Conservation (phyloP, 2,113 vertebrate species). For the Oxyruncus cristatus region DNA sequence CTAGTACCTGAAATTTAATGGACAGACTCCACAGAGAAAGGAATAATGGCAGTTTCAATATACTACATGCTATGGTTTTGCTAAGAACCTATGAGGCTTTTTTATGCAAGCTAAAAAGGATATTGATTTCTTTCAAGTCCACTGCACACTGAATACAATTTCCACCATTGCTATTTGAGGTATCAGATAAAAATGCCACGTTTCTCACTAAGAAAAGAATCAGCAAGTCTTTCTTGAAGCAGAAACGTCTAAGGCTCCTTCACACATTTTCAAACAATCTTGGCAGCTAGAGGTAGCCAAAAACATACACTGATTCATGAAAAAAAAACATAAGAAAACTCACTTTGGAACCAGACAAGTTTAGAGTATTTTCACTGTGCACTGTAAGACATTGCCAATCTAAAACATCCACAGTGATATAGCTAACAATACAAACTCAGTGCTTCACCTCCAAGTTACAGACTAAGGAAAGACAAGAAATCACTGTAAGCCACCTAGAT, state of each 20-base stretch:
- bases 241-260: background rate
- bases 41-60: background rate
- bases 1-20: background rate
- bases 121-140: slow-evolving; percentile 8
- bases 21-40: background rate
- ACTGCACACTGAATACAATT: background rate
- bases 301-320: background rate
- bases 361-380: background rate
- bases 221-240: background rate
- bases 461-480: background rate
- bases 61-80: background rate
- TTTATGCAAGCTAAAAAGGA: background rate
- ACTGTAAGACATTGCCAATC: background rate
- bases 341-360: background rate
- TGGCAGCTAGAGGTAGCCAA: background rate
- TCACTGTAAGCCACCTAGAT: background rate
- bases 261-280: background rate
- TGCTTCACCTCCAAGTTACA: background rate
- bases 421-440: background rate
- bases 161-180: background rate
- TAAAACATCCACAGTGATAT: background rate
- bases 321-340: background rate
- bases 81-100: background rate
- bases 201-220: background rate
- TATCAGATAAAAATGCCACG: background rate